These are phyloP conservation scores for Halcyon chelicuti DNA, from an alignment of 2,797 vertebrate genomes.

Conservation along the genomic window DNA sequence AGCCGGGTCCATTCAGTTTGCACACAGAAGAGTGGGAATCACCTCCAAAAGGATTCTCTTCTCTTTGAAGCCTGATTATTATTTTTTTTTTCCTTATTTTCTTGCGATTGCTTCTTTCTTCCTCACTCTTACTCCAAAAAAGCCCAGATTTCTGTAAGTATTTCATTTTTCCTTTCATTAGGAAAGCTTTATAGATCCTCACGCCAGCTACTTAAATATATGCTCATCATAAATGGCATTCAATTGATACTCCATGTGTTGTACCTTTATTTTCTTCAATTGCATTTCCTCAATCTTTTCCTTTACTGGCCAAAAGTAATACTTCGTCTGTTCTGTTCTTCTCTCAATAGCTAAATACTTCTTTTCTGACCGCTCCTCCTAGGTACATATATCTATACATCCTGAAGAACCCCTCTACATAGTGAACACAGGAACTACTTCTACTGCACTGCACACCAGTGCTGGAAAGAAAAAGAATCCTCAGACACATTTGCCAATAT, in stretches of 20 bases:
- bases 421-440: background rate
- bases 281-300: background rate
- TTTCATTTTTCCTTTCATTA: background rate
- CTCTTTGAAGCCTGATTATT: background rate
- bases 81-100: background rate
- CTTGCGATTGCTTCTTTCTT: background rate
- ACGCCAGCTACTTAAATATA: background rate
- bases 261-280: background rate
- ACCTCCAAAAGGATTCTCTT: constrained; percentile 36
- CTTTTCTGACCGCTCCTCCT: background rate
- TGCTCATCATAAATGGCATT: background rate
- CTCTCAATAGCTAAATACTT: background rate
- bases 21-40: constrained; percentile 8
- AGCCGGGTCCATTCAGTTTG: constrained; percentile 73
- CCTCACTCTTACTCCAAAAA: constrained; percentile 9
- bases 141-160: background rate
- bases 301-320: background rate
- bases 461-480: background rate
- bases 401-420: background rate
- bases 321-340: background rate
- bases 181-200: background rate
- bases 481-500: background rate
- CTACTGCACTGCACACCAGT: background rate
- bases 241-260: background rate
- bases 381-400: background rate